Base-by-base conservation (phyloP, 2,888 invertebrate species). In the Andricus curvator region DNA sequence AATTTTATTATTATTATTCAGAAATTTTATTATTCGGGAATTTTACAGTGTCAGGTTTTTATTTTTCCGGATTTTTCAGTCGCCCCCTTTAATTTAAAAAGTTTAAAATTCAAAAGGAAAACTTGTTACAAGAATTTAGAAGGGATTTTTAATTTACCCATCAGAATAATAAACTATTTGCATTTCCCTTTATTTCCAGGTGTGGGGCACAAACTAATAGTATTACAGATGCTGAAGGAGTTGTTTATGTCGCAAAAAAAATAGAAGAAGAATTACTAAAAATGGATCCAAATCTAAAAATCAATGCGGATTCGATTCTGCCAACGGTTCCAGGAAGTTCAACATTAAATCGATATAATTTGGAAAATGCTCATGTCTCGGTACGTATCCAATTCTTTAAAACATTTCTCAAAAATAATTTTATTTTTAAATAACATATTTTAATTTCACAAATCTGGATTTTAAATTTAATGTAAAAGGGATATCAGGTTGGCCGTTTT, bases 141-240 rank as follows among this genome's bases (percentile, higher is more conserved):
- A 33, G 33, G 5, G 33, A 33, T 5, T 37, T 37, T 37, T 37
- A 20, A 20, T 70, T 48, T n/a, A 25, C 13, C 5, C 25, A 22
- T 25, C 2, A 62, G 6, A 25, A 56, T 56, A 17, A 4, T 25
- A 25, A 15, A 62, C 8, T n/a, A 20, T 56, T 56, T 56, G 37
- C 6, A 29, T 20, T 74, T 70, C 15, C 11, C 11, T 68, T 66
- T 66, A 51, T 65, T 86, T 87, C 83, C 70, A 93, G 93, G 4
- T 94, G 94, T 84, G 93, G 13, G 93, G 92, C 84, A 93, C 90
- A 17, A 93, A 94, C 84, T 92, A 92, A 74, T 84, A 87, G 20
- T 83, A 85, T 33, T 74, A 56, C 94, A 29, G 93, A 94, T 82
- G 88, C 92, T 17, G 87, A 89, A 29, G 89, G 91, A 44, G 93